These are phyloP conservation scores for Ateles fusciceps DNA, from an alignment of 2,797 vertebrate species.

Conservation along the genomic window DNA sequence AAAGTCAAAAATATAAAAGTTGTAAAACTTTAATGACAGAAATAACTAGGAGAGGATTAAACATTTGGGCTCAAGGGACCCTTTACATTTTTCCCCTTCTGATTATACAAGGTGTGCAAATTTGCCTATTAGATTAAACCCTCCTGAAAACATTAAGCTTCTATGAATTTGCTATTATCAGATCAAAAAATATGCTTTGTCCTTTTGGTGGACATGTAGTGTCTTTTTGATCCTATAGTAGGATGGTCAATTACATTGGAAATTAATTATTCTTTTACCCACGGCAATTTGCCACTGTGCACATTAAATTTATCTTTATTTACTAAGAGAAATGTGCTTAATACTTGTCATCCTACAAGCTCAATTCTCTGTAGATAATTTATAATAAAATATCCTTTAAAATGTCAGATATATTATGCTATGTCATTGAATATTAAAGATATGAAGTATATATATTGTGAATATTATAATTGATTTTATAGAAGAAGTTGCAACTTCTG, in stretches of 20 bases:
- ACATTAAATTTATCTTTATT: not conserved
- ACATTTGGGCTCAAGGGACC: constrained; percentile 27
- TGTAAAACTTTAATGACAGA: constrained; percentile 43
- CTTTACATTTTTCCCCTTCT: not conserved
- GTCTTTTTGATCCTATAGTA: not conserved
- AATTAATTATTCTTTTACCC: constrained; percentile 19
- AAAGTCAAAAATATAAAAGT: constrained; percentile 49
- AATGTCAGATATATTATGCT: not conserved
- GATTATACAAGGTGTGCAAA: not conserved
- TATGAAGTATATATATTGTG: not conserved
- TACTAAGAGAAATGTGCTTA: not conserved
- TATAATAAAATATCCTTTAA: not conserved
- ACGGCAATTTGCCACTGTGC: not conserved
- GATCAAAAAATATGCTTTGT: not conserved
- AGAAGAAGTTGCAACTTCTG: not conserved
- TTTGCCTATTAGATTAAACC: not conserved
- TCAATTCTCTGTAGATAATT: not conserved
- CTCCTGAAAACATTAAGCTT: not conserved
- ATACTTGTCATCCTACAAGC: not conserved
- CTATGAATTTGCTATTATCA: not conserved
- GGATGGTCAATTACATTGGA: not conserved
- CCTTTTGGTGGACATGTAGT: not conserved
- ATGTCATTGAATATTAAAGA: not conserved
- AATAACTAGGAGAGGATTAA: constrained; percentile 36
- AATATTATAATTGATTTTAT: not conserved